These are phyloP conservation scores for Thomomys bottae DNA, from an alignment of 2,113 vertebrate species.

Conservation along the genomic window DNA sequence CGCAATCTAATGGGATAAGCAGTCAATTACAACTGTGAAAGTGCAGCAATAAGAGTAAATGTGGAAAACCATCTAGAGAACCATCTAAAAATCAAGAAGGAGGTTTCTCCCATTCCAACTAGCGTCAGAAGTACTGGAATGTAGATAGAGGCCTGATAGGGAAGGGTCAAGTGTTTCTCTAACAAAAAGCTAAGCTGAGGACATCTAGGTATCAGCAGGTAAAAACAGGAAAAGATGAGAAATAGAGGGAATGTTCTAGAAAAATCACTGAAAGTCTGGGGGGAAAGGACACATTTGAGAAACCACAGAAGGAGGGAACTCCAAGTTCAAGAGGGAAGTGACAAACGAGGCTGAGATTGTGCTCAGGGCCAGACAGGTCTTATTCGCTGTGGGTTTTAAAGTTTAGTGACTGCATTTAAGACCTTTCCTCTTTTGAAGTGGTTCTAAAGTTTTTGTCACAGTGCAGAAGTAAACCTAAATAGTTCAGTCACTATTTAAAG, in stretches of 20 bases:
- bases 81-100: background rate
- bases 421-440: background rate
- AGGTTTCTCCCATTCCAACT: background rate
- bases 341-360: background rate
- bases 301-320: background rate
- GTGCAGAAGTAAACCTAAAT: conserved; percentile 31
- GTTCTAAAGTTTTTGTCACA: background rate
- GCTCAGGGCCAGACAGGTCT: background rate
- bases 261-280: background rate
- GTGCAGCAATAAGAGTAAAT: background rate
- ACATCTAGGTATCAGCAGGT: background rate
- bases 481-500: too few species aligned
- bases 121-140: too few species aligned
- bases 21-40: background rate
- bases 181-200: background rate
- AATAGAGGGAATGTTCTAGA: background rate
- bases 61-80: background rate
- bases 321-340: background rate
- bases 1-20: background rate
- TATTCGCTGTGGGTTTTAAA: conserved; percentile 3
- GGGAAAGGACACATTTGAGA: background rate
- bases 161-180: background rate
- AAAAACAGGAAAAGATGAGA: background rate
- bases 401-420: background rate
- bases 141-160: background rate